A percentile compares a stretch with the other conserved stretches of the same genome.
Conservation (phyloP, 1,140 invertebrate species). For the Tetramorium alpestre region DNA sequence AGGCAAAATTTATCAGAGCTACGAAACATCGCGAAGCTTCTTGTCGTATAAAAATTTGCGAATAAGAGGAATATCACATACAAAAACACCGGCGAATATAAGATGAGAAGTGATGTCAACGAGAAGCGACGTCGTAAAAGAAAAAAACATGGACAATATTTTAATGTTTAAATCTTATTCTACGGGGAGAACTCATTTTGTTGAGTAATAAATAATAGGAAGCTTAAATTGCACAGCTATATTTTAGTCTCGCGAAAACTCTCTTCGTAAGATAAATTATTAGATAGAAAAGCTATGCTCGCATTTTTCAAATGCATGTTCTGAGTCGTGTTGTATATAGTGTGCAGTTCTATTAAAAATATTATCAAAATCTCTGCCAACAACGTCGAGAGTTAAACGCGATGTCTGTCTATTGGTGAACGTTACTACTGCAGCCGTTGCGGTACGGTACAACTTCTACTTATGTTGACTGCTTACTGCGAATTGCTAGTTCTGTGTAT, state of each 20-base stretch:
- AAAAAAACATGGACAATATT: background rate
- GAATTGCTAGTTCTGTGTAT: background rate
- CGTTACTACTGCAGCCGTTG: conserved; percentile 33
- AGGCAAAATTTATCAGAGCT: background rate
- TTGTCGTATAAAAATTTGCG: background rate
- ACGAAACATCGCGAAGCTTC: background rate
- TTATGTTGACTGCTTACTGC: background rate
- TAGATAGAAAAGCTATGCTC: background rate
- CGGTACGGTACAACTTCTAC: background rate
- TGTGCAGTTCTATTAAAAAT: background rate
- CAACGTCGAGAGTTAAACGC: background rate
- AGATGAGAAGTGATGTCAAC: background rate
- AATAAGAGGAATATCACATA: background rate
- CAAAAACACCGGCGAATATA: background rate
- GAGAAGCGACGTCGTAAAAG: conserved; percentile 5
- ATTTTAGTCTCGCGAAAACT: background rate
- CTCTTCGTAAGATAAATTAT: conserved; percentile 10
- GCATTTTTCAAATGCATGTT: conserved; percentile 2
- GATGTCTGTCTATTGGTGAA: background rate
- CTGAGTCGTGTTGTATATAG: background rate
- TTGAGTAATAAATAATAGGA: conserved; percentile 15
- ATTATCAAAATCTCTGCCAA: background rate
- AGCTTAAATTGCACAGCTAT: background rate
- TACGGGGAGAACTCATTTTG: background rate
- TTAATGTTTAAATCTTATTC: conserved; percentile 24